Percentiles rank a stretch among this genome's conserved stretches.
Conservation (phyloP, 1,140 invertebrate species). For the Zaprionus vittiger region DNA sequence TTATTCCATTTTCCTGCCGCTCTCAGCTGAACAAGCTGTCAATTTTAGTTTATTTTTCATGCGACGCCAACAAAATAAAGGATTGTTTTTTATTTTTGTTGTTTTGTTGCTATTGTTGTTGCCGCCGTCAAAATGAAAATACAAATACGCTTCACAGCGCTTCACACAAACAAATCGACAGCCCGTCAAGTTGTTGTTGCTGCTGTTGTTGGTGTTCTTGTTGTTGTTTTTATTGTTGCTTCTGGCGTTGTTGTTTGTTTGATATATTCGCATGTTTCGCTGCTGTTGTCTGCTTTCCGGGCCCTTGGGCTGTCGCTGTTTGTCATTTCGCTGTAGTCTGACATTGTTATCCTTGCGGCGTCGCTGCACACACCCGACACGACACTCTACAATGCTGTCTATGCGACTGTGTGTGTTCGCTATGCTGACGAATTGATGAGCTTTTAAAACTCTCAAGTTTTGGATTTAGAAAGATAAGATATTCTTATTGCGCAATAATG, state of each 20-base stretch:
- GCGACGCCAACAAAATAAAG: constrained; percentile 40
- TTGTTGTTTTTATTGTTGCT: constrained; percentile 25
- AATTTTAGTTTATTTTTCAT: constrained; percentile 72
- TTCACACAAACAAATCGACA: constrained; percentile 78
- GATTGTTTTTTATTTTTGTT: constrained; percentile 20
- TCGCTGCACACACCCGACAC: constrained; percentile 2
- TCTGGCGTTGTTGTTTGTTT: constrained; percentile 60
- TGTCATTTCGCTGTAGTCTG: constrained; percentile 73
- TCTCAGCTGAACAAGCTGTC: constrained; percentile 66
- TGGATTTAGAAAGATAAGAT: too few species aligned
- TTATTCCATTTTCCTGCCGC: constrained; percentile 18
- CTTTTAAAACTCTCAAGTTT: too few species aligned
- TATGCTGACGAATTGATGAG: neutral
- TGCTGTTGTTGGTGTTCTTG: constrained; percentile 15
- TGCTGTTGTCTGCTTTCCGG: constrained; percentile 55
- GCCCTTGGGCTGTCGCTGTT: constrained; percentile 74
- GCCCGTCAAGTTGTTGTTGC: constrained; percentile 20
- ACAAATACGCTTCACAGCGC: constrained; percentile 70
- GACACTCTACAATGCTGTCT: constrained; percentile 45
- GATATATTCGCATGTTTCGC: constrained; percentile 43
- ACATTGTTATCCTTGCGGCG: constrained; percentile 72
- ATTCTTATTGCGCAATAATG: too few species aligned
- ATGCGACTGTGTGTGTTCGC: neutral
- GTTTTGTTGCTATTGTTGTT: constrained; percentile 19
- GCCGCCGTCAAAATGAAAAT: constrained; percentile 76